Evolutionary conservation across 2,797 vertebrate genomes (phyloP).

Genomic region (Orestias chungarensis): DNA sequence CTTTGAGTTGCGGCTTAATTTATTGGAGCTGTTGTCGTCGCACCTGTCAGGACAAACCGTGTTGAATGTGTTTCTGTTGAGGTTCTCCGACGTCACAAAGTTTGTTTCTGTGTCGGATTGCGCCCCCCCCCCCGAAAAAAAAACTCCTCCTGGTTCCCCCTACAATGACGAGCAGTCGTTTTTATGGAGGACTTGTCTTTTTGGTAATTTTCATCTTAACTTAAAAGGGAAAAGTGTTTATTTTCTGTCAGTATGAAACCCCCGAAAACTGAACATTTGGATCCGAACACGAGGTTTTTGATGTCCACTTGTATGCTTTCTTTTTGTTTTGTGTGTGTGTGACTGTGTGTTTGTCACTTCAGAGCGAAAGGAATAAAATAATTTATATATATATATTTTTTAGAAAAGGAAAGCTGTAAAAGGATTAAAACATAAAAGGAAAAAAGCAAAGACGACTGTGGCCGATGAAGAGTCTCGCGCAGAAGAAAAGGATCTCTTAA

Average conservation of each 20-base stretch:
- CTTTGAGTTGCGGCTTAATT: conserved; percentile 43
- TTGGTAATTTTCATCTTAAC: conserved; percentile 34
- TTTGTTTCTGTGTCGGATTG: conserved; percentile 14
- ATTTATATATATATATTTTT: conserved; percentile 86
- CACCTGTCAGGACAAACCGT: conserved; percentile 25
- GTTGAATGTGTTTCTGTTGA: conserved; percentile 60
- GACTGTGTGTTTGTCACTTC: conserved; percentile 54
- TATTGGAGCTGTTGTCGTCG: conserved; percentile 36
- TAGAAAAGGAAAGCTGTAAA: conserved; percentile 72
- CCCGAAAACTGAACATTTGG: conserved; percentile 41
- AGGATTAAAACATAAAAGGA: conserved; percentile 35
- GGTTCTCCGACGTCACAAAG: conserved; percentile 25
- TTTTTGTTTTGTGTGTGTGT: conserved; percentile 2
- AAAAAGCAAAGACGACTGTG: conserved; percentile 65
- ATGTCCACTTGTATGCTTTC: conserved; percentile 74
- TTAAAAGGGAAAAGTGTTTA: conserved; percentile 74
- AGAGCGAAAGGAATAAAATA: conserved; percentile 72
- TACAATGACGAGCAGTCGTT: neutral
- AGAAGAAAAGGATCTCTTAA: conserved; percentile 62
- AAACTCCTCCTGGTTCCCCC: conserved; percentile 5
- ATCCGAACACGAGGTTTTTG: conserved; percentile 68
- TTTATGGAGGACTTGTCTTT: conserved; percentile 3
- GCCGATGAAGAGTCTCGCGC: conserved; percentile 68
- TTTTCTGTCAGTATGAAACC: conserved; percentile 56
- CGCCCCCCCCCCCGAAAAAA: too few species aligned